Base-by-base conservation (phyloP, 2,113 vertebrate species). In the Anas platyrhynchos region DNA sequence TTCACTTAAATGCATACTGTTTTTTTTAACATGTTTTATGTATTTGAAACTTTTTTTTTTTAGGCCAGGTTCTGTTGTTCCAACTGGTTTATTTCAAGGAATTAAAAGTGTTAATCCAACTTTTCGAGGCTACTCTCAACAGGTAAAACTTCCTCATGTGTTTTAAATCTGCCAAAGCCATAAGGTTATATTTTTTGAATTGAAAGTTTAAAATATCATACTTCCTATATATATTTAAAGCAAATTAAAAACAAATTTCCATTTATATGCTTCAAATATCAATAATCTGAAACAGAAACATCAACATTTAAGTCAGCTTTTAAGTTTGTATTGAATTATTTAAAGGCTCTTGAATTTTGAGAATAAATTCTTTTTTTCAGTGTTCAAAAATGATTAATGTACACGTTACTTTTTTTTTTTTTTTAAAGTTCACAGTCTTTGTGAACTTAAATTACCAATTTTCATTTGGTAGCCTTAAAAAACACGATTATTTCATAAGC, bases 21-120 rank as follows among this genome's bases (percentile, higher is more conserved):
- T 89, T 83, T 32, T 63, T 83, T 32, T 63, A 83, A 77, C 85
- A 32, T 54, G 3, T 6, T 38, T 86, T 56, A 44, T 32, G 2
- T 87, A 44, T 83, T 52, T 59, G 16, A 87, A 80, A 41, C 7
- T 9, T 46, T 89, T 46, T 88, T 88, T 83, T 87, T 96, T 69
- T 97, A 99, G 99, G 91, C 99, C 98, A 72, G 98, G 99, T 59
- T 99, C 99, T 82, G 99, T 99, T 75, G 98, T 99, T 65, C 99
- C 99, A 38, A 99, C 99, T 93, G 99, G 98, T 94, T 97, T 99
- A 94, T 99, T 99, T 97, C 99, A 99, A 97, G 99, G 99, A 95
- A 99, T 99, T 97, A 99, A 99, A 98, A 97, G 98, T 88, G 98
- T 99, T 94, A 99, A 99, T 97, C 99, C 99, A 88, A 99, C 98